These are phyloP conservation scores for Hirtodrosophila confusa DNA, from an alignment of 2,888 invertebrate species.

Conservation along the genomic window DNA sequence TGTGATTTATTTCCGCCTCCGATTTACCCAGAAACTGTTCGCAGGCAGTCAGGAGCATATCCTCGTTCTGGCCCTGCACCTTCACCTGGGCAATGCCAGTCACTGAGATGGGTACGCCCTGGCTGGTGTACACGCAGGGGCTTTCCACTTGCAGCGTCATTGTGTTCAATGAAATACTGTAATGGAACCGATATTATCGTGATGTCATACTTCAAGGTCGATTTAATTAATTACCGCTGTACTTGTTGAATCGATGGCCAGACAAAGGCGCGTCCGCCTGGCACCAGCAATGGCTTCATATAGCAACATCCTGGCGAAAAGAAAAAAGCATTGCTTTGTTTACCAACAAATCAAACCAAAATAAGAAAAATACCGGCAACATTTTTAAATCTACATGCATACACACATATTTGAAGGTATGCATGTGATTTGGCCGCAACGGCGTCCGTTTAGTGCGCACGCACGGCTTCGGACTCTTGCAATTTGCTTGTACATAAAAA, in stretches of 20 bases:
- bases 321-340: conserved; percentile 28
- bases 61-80: conserved; percentile 90
- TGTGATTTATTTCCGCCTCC: conserved; percentile 94
- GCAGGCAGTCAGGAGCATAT: conserved; percentile 92
- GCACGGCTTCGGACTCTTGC: conserved; percentile 52
- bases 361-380: conserved; percentile 1
- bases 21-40: conserved; percentile 96
- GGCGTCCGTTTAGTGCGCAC: conserved; percentile 54
- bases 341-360: conserved; percentile 27
- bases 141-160: conserved; percentile 98
- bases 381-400: neutral
- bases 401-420: neutral
- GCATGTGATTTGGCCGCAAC: conserved; percentile 27
- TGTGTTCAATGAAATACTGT: conserved; percentile 96
- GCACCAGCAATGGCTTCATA: conserved; percentile 95
- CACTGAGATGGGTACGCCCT: conserved; percentile 98
- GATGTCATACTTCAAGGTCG: conserved; percentile 33
- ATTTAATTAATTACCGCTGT: conserved; percentile 86
- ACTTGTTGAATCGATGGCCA: conserved; percentile 96
- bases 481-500: conserved; percentile 67
- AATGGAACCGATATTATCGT: neutral
- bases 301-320: conserved; percentile 94
- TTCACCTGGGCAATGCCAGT: conserved; percentile 98
- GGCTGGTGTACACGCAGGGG: conserved; percentile 97
- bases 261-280: conserved; percentile 98